These are phyloP conservation scores for Chrysotoxum bicinctum DNA, from an alignment of 2,888 invertebrate species.

Conservation along the genomic window DNA sequence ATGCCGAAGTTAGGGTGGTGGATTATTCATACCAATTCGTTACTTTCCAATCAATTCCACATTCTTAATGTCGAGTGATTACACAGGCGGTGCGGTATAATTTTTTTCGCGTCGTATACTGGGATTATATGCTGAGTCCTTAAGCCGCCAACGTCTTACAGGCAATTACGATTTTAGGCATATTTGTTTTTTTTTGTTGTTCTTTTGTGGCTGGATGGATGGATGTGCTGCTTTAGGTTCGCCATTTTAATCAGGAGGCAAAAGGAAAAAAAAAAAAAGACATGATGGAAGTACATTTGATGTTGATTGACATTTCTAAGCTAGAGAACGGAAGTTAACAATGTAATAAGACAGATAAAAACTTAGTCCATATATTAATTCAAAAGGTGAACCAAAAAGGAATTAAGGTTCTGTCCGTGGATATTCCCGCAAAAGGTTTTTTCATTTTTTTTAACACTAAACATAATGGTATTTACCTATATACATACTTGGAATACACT, in stretches of 20 bases:
- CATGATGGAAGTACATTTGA: neutral
- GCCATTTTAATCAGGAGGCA: neutral
- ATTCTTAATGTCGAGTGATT: constrained; percentile 65
- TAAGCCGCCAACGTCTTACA: constrained; percentile 65
- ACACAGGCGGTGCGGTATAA: constrained; percentile 47
- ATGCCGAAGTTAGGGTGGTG: neutral
- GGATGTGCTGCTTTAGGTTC: neutral
- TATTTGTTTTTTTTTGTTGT: constrained; percentile 21
- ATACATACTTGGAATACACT: too few relatives aligned
- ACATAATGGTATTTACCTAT: too few relatives aligned
- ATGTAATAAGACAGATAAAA: too few relatives aligned
- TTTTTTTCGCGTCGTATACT: constrained; percentile 36
- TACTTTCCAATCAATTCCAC: constrained; percentile 69
- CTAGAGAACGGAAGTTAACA: too few relatives aligned
- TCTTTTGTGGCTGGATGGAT: too few relatives aligned
- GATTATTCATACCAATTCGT: constrained; percentile 50
- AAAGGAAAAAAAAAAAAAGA: neutral
- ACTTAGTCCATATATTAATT: too few relatives aligned
- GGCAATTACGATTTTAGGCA: constrained; percentile 60
- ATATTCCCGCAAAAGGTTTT: too few relatives aligned
- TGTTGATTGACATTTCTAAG: neutral
- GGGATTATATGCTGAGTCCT: constrained; percentile 63
- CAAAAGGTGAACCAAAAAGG: too few relatives aligned
- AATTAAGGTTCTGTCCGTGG: too few relatives aligned
- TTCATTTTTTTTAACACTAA: too few relatives aligned